Evolutionary conservation across 2,797 vertebrate genomes (phyloP), one percentile per base, ranked within the genome.

Genomic region (Lutjanus argentimaculatus): DNA sequence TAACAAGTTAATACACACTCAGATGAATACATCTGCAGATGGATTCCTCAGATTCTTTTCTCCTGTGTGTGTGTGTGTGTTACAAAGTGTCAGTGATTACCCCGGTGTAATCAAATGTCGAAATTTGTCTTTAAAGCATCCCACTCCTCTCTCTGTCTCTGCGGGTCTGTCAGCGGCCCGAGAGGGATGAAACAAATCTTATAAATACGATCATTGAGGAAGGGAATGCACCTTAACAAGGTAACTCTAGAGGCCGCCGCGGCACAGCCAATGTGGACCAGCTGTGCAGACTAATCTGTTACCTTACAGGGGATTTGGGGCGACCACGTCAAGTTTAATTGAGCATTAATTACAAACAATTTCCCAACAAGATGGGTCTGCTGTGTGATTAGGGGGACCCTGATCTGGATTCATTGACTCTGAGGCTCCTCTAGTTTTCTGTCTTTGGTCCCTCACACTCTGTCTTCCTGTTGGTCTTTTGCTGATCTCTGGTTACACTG

Each of bases 271-370:
- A 95, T 94, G 88, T 90, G 85, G 89, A 92, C 91, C 95, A 95
- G 93, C 94, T 95, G 94, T 86, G 83, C 72, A 12, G 74, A n/a
- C 92, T 94, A 92, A 95, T 95, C 93, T 90, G 80, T 85, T 91
- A 89, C 92, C 83, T 87, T 86, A 90, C 80, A 79, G 89, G 84
- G 94, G 93, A 94, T 96, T 95, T 94, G 87, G 88, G 86, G 85
- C 68, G 58, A 91, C 86, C 84, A 91, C 90, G 85, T 91, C 85
- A 75, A 80, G 71, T 94, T 93, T 91, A 94, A 94, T 92, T 92
- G 87, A 89, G 87, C 92, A 90, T 94, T 95, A 95, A 95, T 95
- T 94, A 92, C 84, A 93, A 93, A 93, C 87, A 92, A 91, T 93
- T 93, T 94, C 87, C 90, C 77, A 66, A 53, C 21, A 22, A 84